These are phyloP conservation scores for Cherax destructor DNA, from an alignment of 1,140 invertebrate genomes.

Conservation along the genomic window DNA sequence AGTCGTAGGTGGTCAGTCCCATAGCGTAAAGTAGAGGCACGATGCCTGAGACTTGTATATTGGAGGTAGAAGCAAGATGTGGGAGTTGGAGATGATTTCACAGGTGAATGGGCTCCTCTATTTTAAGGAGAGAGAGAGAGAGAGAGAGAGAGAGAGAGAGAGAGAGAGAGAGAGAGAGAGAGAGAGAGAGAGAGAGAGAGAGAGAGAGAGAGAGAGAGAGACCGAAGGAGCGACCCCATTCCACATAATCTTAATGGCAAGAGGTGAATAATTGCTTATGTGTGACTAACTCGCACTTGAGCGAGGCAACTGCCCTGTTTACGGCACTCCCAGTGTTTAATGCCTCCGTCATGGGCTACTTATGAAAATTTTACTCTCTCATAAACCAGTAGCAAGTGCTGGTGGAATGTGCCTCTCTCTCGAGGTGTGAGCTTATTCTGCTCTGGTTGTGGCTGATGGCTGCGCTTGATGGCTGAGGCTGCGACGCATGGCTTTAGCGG, in stretches of 20 bases:
- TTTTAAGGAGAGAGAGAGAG: neutral
- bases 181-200: conserved; percentile 12
- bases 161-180: neutral
- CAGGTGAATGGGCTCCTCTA: no score
- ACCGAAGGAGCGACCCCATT: neutral
- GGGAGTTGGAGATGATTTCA: no score
- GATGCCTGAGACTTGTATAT: no score
- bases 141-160: neutral
- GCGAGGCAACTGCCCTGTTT: conserved; percentile 31
- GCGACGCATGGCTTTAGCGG: conserved; percentile 3
- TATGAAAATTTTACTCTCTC: conserved; percentile 46
- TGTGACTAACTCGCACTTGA: conserved; percentile 34
- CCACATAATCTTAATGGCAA: conserved; percentile 39
- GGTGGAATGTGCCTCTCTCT: conserved; percentile 38
- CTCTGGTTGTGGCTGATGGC: conserved; percentile 30
- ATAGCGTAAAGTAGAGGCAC: no score
- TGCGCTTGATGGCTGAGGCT: conserved; percentile 37
- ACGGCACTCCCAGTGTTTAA: conserved; percentile 37
- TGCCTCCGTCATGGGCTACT: conserved; percentile 35
- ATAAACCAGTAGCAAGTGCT: conserved; percentile 38
- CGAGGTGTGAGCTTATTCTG: conserved; percentile 32
- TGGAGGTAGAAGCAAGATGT: no score
- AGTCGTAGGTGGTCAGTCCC: no score
- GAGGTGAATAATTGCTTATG: conserved; percentile 46
- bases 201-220: conserved; percentile 17